Base-by-base conservation (phyloP, 2,888 invertebrate genomes). In the Tetheella fluctuosa region DNA sequence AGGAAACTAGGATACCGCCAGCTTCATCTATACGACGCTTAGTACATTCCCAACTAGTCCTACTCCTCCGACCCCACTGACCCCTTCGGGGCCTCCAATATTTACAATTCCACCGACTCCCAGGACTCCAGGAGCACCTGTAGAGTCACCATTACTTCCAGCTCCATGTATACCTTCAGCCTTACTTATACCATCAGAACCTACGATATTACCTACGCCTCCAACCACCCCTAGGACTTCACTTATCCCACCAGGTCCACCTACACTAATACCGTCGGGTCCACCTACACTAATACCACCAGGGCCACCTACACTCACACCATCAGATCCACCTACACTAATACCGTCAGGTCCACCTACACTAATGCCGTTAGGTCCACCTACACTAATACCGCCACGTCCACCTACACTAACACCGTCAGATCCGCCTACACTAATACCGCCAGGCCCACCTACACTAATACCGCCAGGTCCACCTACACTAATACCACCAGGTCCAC, bases 251-350 rank as follows among this genome's bases (percentile, higher is more conserved):
- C 52, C 28, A 6, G 42, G 42, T 13, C 42, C 54, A 34, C 30
- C 55, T 4, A 62, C 59, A 15, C 54, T 37, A 68, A 68, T 60
- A 28, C 52, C 17, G 20, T 42, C 25, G 4, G 15, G 30, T 30
- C 28, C 34, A 13, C 5, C 10, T 30, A 17, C 34, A 13, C 5
- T n/a, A 5, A 39, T 39, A 60, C 62, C 13, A 13, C 52, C 20
- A 3, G 25, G 25, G 25, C 42, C 54, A 30, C 30, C 55, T 7
- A 13, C 28, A 4, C 7, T 42, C 12, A 42, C 34, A 20, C 8
- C 59, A 12, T 13, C 60, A 25, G 6, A 4, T 17, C 52, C 57
- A 23, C 5, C 42, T 52, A 20, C n/a, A n/a, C 54, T 54, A n/a
- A 39, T 39, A n/a, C 39, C 39, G n/a, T n/a, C n/a, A n/a, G 39